Percentiles rank a stretch among this genome's conserved stretches.
Conservation (phyloP, 1,140 invertebrate genomes). For the Musca vetustissima region DNA sequence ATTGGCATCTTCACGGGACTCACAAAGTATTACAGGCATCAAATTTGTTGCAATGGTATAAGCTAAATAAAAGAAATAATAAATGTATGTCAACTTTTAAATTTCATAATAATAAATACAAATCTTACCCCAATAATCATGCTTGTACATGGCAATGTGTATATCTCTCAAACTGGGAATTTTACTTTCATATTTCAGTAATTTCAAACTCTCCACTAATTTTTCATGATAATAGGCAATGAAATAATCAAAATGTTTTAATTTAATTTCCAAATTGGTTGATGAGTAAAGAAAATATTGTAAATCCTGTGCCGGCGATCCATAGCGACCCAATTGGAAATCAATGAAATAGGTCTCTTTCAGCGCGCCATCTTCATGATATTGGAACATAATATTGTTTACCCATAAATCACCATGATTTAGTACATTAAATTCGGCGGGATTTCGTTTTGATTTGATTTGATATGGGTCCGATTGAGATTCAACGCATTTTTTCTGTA, state of each 20-base stretch:
- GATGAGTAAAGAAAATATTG: conserved; percentile 46
- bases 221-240: conserved; percentile 43
- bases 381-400: conserved; percentile 68
- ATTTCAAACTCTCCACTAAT: conserved; percentile 31
- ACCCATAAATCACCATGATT: conserved; percentile 70
- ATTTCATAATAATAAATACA: conserved; percentile 37
- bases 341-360: conserved; percentile 40
- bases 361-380: conserved; percentile 36
- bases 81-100: conserved; percentile 29
- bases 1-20: not conserved
- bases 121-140: conserved; percentile 42
- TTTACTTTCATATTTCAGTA: conserved; percentile 28
- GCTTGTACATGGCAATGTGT: conserved; percentile 31
- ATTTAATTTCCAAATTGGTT: conserved; percentile 30
- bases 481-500: not conserved
- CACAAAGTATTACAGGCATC: conserved; percentile 31
- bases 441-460: conserved; percentile 32
- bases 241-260: conserved; percentile 33
- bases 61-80: conserved; percentile 33
- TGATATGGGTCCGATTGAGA: not conserved
- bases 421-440: conserved; percentile 59
- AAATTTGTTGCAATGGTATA: conserved; percentile 31
- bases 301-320: conserved; percentile 44
- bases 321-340: conserved; percentile 46
- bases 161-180: conserved; percentile 35